Evolutionary conservation across 2,113 vertebrate genomes (phyloP).

Genomic region (Protobothrops mucrosquamatus): DNA sequence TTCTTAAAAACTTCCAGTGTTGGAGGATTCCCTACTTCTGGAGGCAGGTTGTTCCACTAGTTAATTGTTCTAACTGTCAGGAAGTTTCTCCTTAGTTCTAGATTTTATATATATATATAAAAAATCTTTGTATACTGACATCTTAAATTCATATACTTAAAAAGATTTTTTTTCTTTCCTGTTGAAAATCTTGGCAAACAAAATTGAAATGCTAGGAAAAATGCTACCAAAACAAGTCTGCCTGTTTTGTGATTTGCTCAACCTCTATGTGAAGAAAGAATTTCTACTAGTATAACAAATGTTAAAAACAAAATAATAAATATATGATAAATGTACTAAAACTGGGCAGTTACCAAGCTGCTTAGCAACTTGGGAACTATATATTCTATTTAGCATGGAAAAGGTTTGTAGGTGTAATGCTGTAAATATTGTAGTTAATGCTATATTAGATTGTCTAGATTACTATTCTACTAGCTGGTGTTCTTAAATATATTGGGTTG

Average conservation of each 20-base stretch:
- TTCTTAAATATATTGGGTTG: not conserved
- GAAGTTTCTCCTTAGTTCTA: too few relatives aligned
- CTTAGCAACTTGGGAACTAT: conserved; percentile 57
- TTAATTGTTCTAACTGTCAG: too few relatives aligned
- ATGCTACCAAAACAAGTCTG: conserved; percentile 60
- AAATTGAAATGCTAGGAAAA: conserved; percentile 58
- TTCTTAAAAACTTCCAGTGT: too few relatives aligned
- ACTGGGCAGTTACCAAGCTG: conserved; percentile 62
- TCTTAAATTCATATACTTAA: conserved; percentile 45
- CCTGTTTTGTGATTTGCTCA: conserved; percentile 63
- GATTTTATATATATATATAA: not conserved
- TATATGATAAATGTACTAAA: conserved; percentile 64
- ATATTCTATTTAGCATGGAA: conserved; percentile 58
- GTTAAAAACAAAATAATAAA: conserved; percentile 63
- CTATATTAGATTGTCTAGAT: not conserved
- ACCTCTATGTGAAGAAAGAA: conserved; percentile 54
- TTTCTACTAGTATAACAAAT: conserved; percentile 62
- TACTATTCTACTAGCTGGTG: not conserved
- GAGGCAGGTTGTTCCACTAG: too few relatives aligned
- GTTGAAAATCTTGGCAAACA: conserved; percentile 59
- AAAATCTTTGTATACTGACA: conserved; percentile 16
- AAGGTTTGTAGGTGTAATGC: conserved; percentile 53
- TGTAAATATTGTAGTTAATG: conserved; percentile 52
- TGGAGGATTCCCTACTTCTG: too few relatives aligned
- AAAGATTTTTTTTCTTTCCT: conserved; percentile 48